Conservation (phyloP, 2,113 vertebrate genomes). For the Epinephelus fuscoguttatus region DNA sequence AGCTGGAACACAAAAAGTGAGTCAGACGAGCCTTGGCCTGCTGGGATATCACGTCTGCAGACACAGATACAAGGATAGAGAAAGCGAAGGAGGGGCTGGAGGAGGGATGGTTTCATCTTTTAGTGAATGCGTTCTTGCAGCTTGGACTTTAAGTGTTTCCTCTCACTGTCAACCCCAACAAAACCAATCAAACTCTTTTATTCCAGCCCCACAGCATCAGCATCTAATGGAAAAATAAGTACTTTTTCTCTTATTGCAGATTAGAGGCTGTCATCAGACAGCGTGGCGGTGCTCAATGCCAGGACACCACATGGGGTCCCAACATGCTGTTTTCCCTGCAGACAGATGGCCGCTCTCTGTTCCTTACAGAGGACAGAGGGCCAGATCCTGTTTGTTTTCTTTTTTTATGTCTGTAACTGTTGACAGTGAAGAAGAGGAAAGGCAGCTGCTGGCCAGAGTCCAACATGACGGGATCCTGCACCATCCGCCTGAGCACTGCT, state of each 20-base stretch:
- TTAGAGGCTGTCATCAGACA: slow-evolving; percentile 49
- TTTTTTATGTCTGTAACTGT: slow-evolving; percentile 44
- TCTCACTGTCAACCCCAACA: not conserved
- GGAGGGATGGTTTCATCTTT: not conserved
- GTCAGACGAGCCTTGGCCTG: slow-evolving; percentile 53
- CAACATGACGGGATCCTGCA: not conserved
- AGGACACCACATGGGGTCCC: slow-evolving; percentile 62
- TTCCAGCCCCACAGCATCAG: not conserved
- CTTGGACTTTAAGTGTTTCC: slow-evolving; percentile 2
- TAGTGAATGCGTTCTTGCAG: not conserved
- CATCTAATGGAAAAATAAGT: slow-evolving; percentile 44
- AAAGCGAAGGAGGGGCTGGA: not conserved
- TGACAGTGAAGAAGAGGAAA: slow-evolving; percentile 45
- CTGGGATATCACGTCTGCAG: slow-evolving; percentile 59
- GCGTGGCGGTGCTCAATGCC: slow-evolving; percentile 5
- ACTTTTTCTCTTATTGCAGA: slow-evolving; percentile 38
- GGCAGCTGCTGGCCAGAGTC: slow-evolving; percentile 18
- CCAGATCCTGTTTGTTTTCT: slow-evolving; percentile 57
- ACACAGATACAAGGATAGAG: slow-evolving; percentile 29
- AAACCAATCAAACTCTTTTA: not conserved
- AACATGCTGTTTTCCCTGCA: slow-evolving; percentile 59
- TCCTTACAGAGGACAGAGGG: slow-evolving; percentile 16
- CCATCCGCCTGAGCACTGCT: not conserved
- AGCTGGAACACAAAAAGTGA: slow-evolving; percentile 56
- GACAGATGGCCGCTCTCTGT: slow-evolving; percentile 62